phyloP scores from a whole-genome alignment of 2,113 vertebrate genomes.

The Symphodus melops region DNA sequence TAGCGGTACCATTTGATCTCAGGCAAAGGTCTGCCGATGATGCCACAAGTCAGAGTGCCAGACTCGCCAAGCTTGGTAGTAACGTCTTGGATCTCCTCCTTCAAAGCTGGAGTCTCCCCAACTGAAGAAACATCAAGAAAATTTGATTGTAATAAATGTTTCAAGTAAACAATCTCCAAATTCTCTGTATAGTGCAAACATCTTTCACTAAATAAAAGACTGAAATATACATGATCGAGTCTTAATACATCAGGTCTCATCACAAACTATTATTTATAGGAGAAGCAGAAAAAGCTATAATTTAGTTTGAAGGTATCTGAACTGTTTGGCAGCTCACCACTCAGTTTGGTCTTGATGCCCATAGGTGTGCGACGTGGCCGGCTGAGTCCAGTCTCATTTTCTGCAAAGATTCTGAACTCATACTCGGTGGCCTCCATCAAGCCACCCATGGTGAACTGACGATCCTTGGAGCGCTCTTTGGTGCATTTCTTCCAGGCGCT shows the following conservation, averaged over 20 bases:
- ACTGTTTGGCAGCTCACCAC: constrained; percentile 84
- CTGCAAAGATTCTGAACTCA: constrained; percentile 95
- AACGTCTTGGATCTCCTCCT: constrained; percentile 91
- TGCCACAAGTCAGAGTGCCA: constrained; percentile 92
- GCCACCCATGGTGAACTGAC: constrained; percentile 95
- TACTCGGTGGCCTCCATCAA: constrained; percentile 97
- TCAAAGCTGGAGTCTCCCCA: constrained; percentile 93
- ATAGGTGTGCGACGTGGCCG: constrained; percentile 94
- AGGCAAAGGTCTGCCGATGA: constrained; percentile 95
- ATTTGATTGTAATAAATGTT: neutral
- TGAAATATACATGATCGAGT: no score
- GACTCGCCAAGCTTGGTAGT: constrained; percentile 94
- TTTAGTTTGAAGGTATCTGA: no score
- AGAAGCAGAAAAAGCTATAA: no score
- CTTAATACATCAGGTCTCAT: no score
- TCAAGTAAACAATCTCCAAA: neutral
- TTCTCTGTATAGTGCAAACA: no score
- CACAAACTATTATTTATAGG: no score
- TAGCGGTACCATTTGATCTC: constrained; percentile 99
- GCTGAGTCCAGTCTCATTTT: constrained; percentile 95
- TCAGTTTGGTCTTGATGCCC: constrained; percentile 97
- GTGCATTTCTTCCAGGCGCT: constrained; percentile 97
- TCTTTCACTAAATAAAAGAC: no score
- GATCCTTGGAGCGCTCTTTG: constrained; percentile 95
- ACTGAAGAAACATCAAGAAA: constrained; percentile 79